These are phyloP conservation scores for Metalampra italica DNA, from an alignment of 2,888 invertebrate species.

Conservation along the genomic window DNA sequence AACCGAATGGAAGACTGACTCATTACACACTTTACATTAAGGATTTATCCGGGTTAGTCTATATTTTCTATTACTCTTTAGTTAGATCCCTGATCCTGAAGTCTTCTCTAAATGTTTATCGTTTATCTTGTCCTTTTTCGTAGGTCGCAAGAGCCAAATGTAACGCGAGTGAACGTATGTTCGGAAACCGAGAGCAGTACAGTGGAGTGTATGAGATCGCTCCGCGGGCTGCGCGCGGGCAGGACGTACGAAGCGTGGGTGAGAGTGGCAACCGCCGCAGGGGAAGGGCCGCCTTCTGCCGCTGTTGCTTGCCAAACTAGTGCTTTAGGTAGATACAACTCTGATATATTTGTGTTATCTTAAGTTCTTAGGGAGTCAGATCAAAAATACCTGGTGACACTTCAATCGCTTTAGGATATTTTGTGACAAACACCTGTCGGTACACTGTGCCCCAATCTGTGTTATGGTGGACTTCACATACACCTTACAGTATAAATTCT, in stretches of 20 bases:
- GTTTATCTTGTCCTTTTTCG: not conserved
- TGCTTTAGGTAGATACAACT: slow-evolving; percentile 48
- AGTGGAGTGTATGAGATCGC: slow-evolving; percentile 76
- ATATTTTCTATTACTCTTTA: too few relatives aligned
- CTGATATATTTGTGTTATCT: not conserved
- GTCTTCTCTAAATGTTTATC: too few relatives aligned
- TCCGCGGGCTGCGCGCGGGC: slow-evolving; percentile 83
- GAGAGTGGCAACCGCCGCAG: slow-evolving; percentile 87
- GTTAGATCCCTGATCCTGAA: too few relatives aligned
- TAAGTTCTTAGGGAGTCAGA: too few relatives aligned
- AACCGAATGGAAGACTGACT: slow-evolving; percentile 89
- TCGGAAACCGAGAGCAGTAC: slow-evolving; percentile 53
- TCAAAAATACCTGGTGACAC: too few relatives aligned
- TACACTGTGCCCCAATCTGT: too few relatives aligned
- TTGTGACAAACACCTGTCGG: too few relatives aligned
- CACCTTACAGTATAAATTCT: too few relatives aligned
- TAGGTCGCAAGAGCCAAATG: slow-evolving; percentile 65
- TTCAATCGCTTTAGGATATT: too few relatives aligned
- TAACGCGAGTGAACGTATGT: slow-evolving; percentile 58
- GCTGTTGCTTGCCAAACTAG: slow-evolving; percentile 70
- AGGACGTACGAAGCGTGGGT: slow-evolving; percentile 93
- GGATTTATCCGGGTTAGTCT: slow-evolving; percentile 81
- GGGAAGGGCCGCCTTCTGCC: slow-evolving; percentile 79
- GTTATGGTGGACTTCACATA: too few relatives aligned
- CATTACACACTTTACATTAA: slow-evolving; percentile 89